Evolutionary conservation across 2,113 vertebrate species (phyloP), one percentile per base, ranked within the genome.

Genomic region (Himantopus leucocephalus): DNA sequence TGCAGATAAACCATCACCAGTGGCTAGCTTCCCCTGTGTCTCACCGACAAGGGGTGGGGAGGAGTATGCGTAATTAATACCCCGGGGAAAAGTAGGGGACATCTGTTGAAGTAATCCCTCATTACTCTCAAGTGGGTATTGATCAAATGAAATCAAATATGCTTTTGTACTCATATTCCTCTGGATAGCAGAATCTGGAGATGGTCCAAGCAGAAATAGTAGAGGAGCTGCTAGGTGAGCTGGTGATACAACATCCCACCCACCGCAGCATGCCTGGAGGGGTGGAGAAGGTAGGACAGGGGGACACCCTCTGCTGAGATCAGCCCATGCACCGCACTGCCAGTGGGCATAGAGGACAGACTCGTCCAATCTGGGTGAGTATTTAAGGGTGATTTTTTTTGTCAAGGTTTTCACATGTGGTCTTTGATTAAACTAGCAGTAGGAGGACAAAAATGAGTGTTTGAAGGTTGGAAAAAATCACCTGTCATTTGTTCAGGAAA

Each of bases 381-480:
- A 92, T 70, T 77, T 88, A 90, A 92, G 39, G 20, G 8, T 35
- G 39, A 75, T 6, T 55, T 30, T 47, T 85, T 66, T 34, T 48
- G 17, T 70, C 50, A 32, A 55, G 23, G n/a, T 85, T 92, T 83
- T 88, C 67, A 70, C 18, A 13, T 19, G 32, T 37, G 10, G 4
- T 32, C 88, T 85, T 93, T 83, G 41, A 27, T 88, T 64, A 94
- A 85, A 24, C 18, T 66, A 76, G 15, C 75, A 77, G n/a, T 37
- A 56, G 58, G 70, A 93, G 30, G 58, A 58, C 43, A 90, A 79
- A 94, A 91, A 48, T 37, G 53, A 60, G n/a, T 72, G 19, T 73
- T 60, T 79, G 74, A 88, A 90, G 53, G 34, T n/a, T 90, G 78
- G 74, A 73, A 94, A 91, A 96, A 95, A 77, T 92, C 81, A 94